Evolutionary conservation across 2,113 vertebrate genomes (phyloP), one percentile per base, ranked within the genome.

Genomic region (Phodopus roborovskii): DNA sequence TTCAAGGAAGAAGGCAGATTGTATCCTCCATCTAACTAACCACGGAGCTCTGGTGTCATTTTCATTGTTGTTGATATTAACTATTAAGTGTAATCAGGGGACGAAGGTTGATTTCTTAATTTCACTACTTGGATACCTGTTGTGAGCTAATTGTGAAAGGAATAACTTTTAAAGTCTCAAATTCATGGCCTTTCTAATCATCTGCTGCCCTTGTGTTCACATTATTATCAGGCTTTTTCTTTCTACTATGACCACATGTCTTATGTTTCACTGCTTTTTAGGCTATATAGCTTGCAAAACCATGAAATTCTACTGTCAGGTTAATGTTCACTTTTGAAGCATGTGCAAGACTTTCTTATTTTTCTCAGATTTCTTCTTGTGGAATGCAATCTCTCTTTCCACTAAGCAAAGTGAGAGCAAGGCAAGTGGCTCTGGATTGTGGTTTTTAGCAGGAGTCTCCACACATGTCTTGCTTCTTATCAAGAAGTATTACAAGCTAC

Each of bases 11-110:
- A 53, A 8, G 48, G 48, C 42, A 60, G 28, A 48, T 45, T 78
- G 16, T 33, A 78, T 1, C 70, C 17, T 83, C 6, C 45, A 78
- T 50, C n/a, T 85, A 66, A 68, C 30, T 45, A 90, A 84, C 50
- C 24, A 75, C 56, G 28, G 20, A 88, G 58, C 26, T 90, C 68
- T 60, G 85, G 19, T 87, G 89, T 94, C 42, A 96, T 68, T 92
- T 97, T 92, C 48, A 81, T 45, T 5, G 13, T 45, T 68, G 48
- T 15, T 66, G 50, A 88, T 90, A 53, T 3, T 88, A 62, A 68
- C 50, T 91, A 78, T 64, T 89, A 68, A 89, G 68, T 93, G 28
- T 68, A 85, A 74, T 53, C 30, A 58, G 86, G 28, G 30, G 42
- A 81, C 89, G 50, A 81, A 62, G 24, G 2, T 36, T 17, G 1